phyloP scores from a whole-genome alignment of 2,888 invertebrate species.

The Scaptomyza parva region DNA sequence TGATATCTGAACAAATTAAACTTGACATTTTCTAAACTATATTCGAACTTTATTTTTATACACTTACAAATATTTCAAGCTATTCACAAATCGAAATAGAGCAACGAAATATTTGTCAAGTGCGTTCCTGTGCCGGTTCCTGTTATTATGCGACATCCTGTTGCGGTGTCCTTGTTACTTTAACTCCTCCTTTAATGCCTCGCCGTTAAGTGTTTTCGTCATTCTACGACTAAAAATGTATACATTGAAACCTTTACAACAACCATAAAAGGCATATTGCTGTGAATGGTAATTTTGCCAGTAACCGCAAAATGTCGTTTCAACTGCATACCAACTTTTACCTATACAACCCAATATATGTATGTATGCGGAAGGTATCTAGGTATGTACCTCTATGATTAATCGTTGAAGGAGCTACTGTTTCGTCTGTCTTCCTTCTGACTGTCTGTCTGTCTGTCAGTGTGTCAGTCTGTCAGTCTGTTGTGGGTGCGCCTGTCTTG shows the following conservation, averaged over 20 bases:
- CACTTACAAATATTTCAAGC: not conserved
- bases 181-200: constrained; percentile 6
- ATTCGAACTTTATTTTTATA: not conserved
- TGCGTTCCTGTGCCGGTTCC: constrained; percentile 36
- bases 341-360: not conserved
- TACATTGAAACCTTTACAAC: constrained; percentile 11
- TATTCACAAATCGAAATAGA: not conserved
- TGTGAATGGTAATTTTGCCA: constrained; percentile 36
- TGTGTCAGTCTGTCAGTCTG: too few relatives aligned
- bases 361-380: not conserved
- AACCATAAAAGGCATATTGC: constrained; percentile 1
- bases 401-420: constrained; percentile 46
- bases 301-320: constrained; percentile 6
- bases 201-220: constrained; percentile 45
- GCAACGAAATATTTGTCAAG: constrained; percentile 49
- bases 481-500: constrained; percentile 57
- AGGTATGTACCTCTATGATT: constrained; percentile 64
- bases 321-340: constrained; percentile 6
- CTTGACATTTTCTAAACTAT: not conserved
- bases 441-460: not conserved
- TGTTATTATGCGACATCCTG: constrained; percentile 52
- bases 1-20: too few relatives aligned
- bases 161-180: constrained; percentile 12
- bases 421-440: not conserved
- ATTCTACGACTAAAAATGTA: constrained; percentile 39